Conservation (phyloP, 64 coral and sea anemone species). For the Actinia tenebrosa region DNA sequence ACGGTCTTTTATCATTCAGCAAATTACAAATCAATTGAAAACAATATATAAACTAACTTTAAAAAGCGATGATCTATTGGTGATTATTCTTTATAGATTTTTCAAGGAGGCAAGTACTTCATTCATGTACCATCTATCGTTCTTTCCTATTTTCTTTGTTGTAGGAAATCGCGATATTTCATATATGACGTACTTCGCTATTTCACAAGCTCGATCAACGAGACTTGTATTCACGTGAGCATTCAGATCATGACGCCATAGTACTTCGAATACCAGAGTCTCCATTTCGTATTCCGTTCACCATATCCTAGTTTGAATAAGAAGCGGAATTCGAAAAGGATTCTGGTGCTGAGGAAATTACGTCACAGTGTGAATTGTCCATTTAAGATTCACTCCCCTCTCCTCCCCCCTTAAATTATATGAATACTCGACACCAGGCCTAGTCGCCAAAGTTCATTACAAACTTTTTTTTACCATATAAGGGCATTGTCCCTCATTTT, state of each 20-base stretch:
- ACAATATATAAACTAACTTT: not conserved
- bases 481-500: slow-evolving; percentile 33
- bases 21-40: not conserved
- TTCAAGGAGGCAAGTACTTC: not conserved
- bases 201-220: slow-evolving; percentile 2
- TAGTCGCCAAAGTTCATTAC: not conserved
- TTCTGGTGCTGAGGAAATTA: no score
- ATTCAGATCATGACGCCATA: not conserved
- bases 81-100: not conserved
- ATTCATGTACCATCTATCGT: not conserved
- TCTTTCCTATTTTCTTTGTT: not conserved
- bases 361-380: not conserved
- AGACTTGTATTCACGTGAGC: not conserved
- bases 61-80: not conserved
- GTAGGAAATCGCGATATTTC: not conserved
- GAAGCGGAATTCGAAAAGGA: no score
- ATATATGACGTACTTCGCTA: not conserved
- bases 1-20: not conserved
- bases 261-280: not conserved
- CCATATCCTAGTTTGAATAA: no score
- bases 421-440: not conserved
- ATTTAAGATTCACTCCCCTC: not conserved
- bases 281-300: no score
- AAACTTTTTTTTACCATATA: slow-evolving; percentile 24
- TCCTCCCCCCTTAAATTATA: not conserved